A percentile compares a stretch with the other conserved stretches of the same genome.
These are phyloP conservation scores for Ctenodactylus gundi DNA, from an alignment of 2,113 vertebrate genomes.

Conservation along the genomic window DNA sequence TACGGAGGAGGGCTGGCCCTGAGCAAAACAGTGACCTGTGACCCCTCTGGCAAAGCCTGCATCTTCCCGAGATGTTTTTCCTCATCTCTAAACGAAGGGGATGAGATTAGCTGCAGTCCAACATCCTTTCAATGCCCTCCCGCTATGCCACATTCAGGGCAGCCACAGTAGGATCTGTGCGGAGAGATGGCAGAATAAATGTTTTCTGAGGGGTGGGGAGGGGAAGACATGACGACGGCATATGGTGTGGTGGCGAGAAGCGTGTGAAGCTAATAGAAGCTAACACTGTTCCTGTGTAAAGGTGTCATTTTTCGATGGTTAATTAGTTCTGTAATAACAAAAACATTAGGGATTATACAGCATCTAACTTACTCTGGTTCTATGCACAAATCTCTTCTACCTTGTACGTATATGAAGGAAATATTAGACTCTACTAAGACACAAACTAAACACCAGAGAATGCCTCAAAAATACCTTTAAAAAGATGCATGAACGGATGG, in stretches of 20 bases:
- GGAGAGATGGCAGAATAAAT: neutral
- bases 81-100: neutral
- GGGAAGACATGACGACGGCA: neutral
- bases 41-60: neutral
- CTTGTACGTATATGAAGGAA: neutral
- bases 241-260: neutral
- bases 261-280: neutral
- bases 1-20: neutral
- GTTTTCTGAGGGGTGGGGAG: neutral
- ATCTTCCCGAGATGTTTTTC: neutral
- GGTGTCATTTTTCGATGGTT: neutral
- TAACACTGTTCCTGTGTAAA: neutral
- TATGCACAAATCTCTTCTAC: neutral
- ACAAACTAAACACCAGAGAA: neutral
- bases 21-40: neutral
- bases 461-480: neutral
- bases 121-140: neutral
- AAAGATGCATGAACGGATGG: neutral
- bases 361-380: neutral
- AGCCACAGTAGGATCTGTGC: neutral
- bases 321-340: neutral
- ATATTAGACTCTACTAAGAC: neutral
- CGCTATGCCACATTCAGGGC: neutral
- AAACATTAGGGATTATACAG: neutral
- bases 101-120: neutral